phyloP scores from a whole-genome alignment of 2,888 invertebrate genomes.

The Tromatobia lineatoria region DNA sequence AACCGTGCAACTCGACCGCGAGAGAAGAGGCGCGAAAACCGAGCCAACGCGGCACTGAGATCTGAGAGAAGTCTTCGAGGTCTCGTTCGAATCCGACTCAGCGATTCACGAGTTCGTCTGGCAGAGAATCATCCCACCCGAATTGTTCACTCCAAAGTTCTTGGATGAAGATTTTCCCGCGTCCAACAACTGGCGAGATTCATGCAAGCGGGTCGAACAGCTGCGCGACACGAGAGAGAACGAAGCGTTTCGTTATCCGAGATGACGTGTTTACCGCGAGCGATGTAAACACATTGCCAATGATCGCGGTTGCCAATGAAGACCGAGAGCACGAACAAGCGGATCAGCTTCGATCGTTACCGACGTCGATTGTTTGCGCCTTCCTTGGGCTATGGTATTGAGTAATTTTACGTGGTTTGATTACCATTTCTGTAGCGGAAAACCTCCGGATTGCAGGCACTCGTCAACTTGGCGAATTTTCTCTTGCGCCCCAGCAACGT shows the following conservation, averaged over 20 bases:
- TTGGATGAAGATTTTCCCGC: constrained; percentile 37
- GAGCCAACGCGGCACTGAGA: constrained; percentile 34
- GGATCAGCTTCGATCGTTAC: constrained; percentile 18
- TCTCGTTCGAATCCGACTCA: constrained; percentile 28
- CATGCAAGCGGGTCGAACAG: constrained; percentile 63
- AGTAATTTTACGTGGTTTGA: constrained; percentile 31
- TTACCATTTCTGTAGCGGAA: constrained; percentile 44
- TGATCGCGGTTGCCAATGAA: neutral
- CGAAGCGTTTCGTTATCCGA: neutral
- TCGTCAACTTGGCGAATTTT: too few species aligned
- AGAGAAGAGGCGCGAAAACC: neutral
- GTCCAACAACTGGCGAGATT: constrained; percentile 36
- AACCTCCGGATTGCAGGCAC: constrained; percentile 31
- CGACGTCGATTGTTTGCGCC: neutral
- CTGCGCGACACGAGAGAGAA: constrained; percentile 42
- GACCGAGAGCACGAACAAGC: constrained; percentile 39
- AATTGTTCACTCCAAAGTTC: constrained; percentile 2
- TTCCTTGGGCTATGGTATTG: neutral
- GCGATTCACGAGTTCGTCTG: neutral
- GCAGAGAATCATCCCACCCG: constrained; percentile 51
- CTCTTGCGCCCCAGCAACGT: too few species aligned
- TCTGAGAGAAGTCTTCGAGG: neutral
- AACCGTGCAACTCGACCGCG: neutral
- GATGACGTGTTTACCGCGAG: constrained; percentile 3
- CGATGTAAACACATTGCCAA: neutral